Base-by-base conservation (phyloP, 2,888 invertebrate genomes). In the Eupelmus urozonus region DNA sequence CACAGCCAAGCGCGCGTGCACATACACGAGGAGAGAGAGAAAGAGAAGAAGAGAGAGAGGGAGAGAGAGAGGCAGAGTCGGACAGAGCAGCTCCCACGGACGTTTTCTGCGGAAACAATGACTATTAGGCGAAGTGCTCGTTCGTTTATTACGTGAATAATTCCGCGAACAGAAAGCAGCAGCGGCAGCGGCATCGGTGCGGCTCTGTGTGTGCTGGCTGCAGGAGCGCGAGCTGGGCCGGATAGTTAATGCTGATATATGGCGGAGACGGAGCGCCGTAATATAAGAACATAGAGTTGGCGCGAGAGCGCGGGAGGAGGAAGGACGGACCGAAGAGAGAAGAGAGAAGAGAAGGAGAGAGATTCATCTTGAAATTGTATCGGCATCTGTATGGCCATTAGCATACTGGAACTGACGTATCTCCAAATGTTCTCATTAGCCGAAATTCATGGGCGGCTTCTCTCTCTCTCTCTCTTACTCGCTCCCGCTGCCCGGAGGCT, bases 351-450 rank as follows among this genome's bases (percentile, higher is more conserved):
- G 72, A 59, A 65, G 81, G 85, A 85, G 85, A 86, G 85, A 87
- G 89, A 89, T 88, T 88, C 88, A 88, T 89, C 89, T 89, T 87
- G 89, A 89, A 89, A 89, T 89, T 89, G 89, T 89, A 89, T 89
- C 89, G 89, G 89, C 89, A 89, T 89, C 88, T 88, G 88, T 88
- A 88, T 88, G 87, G 88, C 88, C 88, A 89, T 89, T 89, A 89
- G 89, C 89, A 89, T 89, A 89, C 89, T 89, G 88, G 88, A 88
- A 89, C 89, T 89, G 89, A 89, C 89, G 89, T 89, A 89, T 89
- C 89, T 89, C 89, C 87, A 89, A 89, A 89, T 89, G 89, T 89
- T 89, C 89, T 89, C 89, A 89, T 89, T 89, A 89, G 89, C 89
- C 88, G 87, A 89, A 89, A 89, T 89, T 89, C 89, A 89, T 89